Evolutionary conservation across 1,140 invertebrate genomes (phyloP).

Genomic region (Adelges cooleyi): DNA sequence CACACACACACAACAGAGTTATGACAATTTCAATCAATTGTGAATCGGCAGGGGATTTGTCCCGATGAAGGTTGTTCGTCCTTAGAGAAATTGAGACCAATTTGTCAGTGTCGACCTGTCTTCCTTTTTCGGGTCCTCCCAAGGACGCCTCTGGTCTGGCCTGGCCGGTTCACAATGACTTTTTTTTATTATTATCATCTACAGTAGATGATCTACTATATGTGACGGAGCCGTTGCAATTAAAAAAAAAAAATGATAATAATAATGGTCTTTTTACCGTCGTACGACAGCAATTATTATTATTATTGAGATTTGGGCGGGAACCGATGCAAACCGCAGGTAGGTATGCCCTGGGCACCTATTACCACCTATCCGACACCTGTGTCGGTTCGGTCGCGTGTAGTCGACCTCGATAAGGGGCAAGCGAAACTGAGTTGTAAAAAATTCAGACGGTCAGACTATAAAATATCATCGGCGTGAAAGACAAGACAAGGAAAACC

Average conservation of each 20-base stretch:
- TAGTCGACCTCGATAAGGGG: background rate
- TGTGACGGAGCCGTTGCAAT: background rate
- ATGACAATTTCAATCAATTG: conserved; percentile 27
- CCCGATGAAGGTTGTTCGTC: conserved; percentile 15
- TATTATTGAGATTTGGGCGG: conserved; percentile 5
- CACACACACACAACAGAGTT: no score
- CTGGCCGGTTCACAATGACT: background rate
- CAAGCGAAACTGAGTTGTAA: background rate
- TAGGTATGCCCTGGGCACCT: background rate
- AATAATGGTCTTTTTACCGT: background rate
- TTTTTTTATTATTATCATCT: no score
- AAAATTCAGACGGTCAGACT: no score
- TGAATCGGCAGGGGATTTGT: conserved; percentile 25
- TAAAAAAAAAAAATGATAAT: no score
- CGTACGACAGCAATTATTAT: no score
- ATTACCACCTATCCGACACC: background rate
- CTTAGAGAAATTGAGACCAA: conserved; percentile 24
- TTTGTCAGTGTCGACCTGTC: conserved; percentile 27
- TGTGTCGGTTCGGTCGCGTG: background rate
- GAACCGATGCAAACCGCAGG: background rate
- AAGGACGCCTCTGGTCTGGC: background rate
- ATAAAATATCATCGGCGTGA: no score
- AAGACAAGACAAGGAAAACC: no score
- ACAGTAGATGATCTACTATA: no score
- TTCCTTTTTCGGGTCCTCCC: background rate